A percentile compares a stretch with the other conserved stretches of the same genome.
Conservation (phyloP, 2,888 invertebrate genomes). For the Spisula subtruncata region DNA sequence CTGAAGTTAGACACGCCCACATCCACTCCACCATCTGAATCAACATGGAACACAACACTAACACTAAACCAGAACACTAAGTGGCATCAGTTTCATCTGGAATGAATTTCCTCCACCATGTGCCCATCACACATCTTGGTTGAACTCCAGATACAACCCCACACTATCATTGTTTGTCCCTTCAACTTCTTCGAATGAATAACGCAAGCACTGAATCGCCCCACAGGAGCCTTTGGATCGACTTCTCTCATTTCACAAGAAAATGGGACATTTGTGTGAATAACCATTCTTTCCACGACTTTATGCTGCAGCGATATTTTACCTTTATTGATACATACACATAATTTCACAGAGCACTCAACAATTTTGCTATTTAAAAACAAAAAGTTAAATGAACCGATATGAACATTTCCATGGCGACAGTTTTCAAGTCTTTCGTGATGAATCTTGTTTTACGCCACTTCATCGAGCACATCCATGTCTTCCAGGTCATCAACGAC, state of each 20-base stretch:
- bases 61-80: too few species aligned
- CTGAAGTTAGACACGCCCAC: too few species aligned
- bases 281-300: neutral
- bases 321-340: neutral
- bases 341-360: neutral
- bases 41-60: too few species aligned
- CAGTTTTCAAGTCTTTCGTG: neutral
- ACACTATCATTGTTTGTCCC: too few species aligned
- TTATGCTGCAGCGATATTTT: neutral
- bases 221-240: too few species aligned
- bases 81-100: too few species aligned
- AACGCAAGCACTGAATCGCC: too few species aligned
- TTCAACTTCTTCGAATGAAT: too few species aligned
- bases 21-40: too few species aligned
- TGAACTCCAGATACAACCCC: too few species aligned
- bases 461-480: constrained; percentile 43
- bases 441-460: constrained; percentile 11
- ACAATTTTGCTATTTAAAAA: neutral
- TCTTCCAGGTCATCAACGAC: constrained; percentile 75
- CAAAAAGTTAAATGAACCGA: neutral
- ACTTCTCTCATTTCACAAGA: neutral
- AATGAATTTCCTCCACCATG: too few species aligned
- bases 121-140: too few species aligned
- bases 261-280: neutral
- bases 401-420: neutral